Conservation (phyloP, 2,113 vertebrate genomes). For the Pseudorectes ferrugineus region DNA sequence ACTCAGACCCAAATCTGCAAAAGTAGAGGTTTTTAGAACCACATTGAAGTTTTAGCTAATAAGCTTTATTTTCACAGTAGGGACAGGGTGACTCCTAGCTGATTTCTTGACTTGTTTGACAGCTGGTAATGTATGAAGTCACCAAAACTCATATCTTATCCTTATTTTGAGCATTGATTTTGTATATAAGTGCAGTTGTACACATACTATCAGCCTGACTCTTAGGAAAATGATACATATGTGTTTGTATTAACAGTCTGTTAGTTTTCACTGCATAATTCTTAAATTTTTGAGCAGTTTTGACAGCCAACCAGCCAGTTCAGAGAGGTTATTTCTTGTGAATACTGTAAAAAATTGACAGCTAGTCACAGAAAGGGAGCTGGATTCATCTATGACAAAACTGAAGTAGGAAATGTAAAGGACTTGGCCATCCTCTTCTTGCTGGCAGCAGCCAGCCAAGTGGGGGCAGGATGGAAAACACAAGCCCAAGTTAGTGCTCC, state of each 20-base stretch:
- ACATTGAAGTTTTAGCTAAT: background rate
- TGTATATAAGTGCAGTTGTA: background rate
- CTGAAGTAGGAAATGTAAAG: background rate
- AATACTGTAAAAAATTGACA: background rate
- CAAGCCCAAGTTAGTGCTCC: background rate
- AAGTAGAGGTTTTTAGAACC: background rate
- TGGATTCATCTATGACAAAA: background rate
- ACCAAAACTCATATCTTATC: background rate
- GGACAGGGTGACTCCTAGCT: background rate
- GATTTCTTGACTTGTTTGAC: background rate
- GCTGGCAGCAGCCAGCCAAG: background rate
- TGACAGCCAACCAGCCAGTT: background rate
- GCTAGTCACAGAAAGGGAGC: background rate
- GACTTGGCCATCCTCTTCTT: background rate
- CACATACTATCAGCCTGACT: fast-evolving
- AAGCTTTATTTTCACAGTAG: background rate
- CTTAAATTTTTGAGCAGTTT: background rate
- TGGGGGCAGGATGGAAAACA: background rate
- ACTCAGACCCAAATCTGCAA: background rate
- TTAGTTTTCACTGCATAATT: background rate
- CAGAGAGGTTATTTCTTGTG: background rate
- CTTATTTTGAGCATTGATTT: background rate
- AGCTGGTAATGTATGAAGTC: background rate
- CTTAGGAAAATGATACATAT: background rate
- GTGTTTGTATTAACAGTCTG: background rate